These are phyloP conservation scores for Eupithecia subumbrata DNA, from an alignment of 2,888 invertebrate genomes.

Conservation along the genomic window DNA sequence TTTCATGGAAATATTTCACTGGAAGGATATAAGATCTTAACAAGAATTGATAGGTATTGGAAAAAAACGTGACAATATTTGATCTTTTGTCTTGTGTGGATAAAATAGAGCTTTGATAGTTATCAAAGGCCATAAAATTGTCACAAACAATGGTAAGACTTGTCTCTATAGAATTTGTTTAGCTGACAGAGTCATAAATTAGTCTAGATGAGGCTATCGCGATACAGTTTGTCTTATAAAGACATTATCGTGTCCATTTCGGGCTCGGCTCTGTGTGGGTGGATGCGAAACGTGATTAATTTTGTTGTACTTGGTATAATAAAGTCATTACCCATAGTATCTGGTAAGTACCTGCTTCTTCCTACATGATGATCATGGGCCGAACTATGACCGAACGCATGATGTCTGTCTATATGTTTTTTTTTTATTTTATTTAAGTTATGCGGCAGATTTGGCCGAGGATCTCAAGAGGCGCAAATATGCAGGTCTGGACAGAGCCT, in stretches of 20 bases:
- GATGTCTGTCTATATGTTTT: not conserved
- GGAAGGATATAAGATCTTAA: not conserved
- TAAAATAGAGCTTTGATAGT: not conserved
- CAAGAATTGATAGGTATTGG: not conserved
- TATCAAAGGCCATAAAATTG: conserved; percentile 4
- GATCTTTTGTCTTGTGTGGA: not conserved
- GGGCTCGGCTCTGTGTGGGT: conserved; percentile 28
- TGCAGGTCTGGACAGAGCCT: too few relatives aligned
- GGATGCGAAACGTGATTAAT: conserved; percentile 29
- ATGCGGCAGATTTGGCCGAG: too few relatives aligned
- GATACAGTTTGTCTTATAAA: conserved; percentile 35
- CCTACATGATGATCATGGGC: not conserved
- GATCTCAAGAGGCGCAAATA: too few relatives aligned
- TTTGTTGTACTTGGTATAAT: conserved; percentile 24
- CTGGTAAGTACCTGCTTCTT: not conserved
- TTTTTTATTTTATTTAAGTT: too few relatives aligned
- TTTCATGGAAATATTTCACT: not conserved
- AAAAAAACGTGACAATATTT: not conserved
- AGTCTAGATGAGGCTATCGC: conserved; percentile 33
- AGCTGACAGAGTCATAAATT: conserved; percentile 13
- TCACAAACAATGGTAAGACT: conserved; percentile 3
- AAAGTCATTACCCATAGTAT: not conserved
- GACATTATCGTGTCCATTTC: conserved; percentile 35
- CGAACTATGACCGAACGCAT: not conserved
- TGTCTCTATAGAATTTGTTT: conserved; percentile 1